Evolutionary conservation across 2,888 invertebrate genomes (phyloP), one percentile per base, ranked within the genome.

Genomic region (Dioctria linearis): DNA sequence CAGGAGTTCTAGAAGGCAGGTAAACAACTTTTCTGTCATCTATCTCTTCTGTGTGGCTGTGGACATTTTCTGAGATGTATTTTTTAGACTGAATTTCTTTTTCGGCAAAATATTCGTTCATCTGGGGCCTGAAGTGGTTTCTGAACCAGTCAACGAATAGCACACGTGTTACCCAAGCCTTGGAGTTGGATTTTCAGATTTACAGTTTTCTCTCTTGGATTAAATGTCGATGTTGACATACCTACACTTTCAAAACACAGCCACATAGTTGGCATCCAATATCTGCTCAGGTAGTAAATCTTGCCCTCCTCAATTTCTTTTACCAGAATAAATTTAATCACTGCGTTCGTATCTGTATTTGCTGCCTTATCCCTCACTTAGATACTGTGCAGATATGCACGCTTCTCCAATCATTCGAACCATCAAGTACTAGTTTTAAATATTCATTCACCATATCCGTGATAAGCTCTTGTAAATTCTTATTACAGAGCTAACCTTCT

Each of bases 141-240:
- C 8, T 46, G 39, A 49, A 49, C 51, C 71, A 71, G 46, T 71
- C 71, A 2, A 39, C 51, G 25, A 71, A 71, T 5, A 71, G 25
- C 3, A 5, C 8, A 9, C 49, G 37, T 46, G 71, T 71, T 3
- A 71, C 39, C 51, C 71, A 51, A 13, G 71, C 49, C 46, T 49
- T 71, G 8, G 2, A 3, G 13, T 71, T 49, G 8, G 71, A n/a
- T 37, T 51, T 49, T 5, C 51, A 71, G 37, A 51, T 49, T 6
- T 49, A 46, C 8, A 39, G 54, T 3, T 42, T 3, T 11, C 2
- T 51, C 11, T 11, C 54, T 11, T 11, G 11, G 54, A 6, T 11
- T 54, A 54, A 8, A 54, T 8, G 3, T 11, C 4, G 54, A 54
- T n/a, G 6, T 54, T 4, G 46, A 2, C 46, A 46, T 46, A 5